These are phyloP conservation scores for Scaptomyza polygonia DNA, from an alignment of 2,888 invertebrate genomes.

Conservation along the genomic window DNA sequence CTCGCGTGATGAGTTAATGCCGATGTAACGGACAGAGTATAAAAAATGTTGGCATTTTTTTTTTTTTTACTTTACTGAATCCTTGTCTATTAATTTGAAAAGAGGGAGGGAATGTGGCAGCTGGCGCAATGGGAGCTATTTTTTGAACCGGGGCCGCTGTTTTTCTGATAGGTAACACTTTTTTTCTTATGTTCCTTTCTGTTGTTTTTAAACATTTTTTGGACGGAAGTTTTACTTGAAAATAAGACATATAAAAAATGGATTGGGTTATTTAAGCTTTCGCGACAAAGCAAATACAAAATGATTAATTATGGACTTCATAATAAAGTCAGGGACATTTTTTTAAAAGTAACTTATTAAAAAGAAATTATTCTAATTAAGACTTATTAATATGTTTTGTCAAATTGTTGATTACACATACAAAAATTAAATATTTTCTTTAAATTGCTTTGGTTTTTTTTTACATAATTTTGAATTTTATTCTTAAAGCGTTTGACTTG, in stretches of 20 bases:
- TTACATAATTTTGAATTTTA: no score
- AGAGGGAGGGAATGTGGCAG: conserved; percentile 2
- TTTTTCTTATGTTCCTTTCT: background rate
- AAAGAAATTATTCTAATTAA: background rate
- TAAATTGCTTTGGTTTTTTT: no score
- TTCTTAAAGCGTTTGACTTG: background rate
- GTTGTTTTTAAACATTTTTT: background rate
- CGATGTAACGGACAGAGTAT: conserved; percentile 10
- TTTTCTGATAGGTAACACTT: conserved; percentile 2
- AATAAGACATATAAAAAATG: background rate
- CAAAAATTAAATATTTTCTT: no score
- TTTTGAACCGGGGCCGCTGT: conserved; percentile 13
- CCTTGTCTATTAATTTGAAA: conserved; percentile 28
- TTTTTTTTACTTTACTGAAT: conserved; percentile 7
- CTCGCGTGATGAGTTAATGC: conserved; percentile 10
- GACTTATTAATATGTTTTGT: no score
- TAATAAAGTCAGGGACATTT: background rate
- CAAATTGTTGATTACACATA: no score
- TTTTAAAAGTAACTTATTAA: background rate
- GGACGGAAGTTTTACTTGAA: background rate
- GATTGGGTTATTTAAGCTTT: background rate
- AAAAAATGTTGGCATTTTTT: conserved; percentile 26
- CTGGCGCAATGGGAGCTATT: conserved; percentile 33
- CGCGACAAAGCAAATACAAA: background rate
- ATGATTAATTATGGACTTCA: background rate